phyloP scores from a whole-genome alignment of 2,888 invertebrate species.

The Gnatocerus cornutus region DNA sequence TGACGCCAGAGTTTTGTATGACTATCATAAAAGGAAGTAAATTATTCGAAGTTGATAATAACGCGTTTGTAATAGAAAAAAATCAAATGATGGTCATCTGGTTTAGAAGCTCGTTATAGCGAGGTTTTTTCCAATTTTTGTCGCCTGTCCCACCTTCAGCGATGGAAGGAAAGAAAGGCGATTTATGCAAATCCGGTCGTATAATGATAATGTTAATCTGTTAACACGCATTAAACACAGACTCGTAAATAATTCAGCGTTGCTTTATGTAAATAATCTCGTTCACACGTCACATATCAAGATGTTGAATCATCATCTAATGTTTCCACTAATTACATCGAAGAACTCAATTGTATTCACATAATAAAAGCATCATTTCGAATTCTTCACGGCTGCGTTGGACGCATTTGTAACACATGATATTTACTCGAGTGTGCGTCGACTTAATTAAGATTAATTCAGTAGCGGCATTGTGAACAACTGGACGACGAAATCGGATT shows the following conservation, averaged over 20 bases:
- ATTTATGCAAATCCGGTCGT: constrained; percentile 22
- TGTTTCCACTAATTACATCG: constrained; percentile 45
- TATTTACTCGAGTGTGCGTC: constrained; percentile 41
- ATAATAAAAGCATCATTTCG: constrained; percentile 43
- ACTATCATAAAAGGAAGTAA: no score
- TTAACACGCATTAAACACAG: constrained; percentile 46
- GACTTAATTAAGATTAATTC: constrained; percentile 35
- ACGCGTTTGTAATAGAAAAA: no score
- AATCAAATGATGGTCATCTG: no score
- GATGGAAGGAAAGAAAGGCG: constrained; percentile 20
- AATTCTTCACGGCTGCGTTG: constrained; percentile 43
- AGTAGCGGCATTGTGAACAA: not conserved
- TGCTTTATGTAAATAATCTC: constrained; percentile 59
- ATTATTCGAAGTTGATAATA: no score
- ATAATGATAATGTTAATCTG: constrained; percentile 43
- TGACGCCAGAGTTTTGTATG: no score
- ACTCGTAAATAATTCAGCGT: constrained; percentile 60
- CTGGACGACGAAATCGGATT: constrained; percentile 32
- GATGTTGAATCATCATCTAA: constrained; percentile 50
- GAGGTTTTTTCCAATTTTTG: no score
- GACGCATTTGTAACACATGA: constrained; percentile 36
- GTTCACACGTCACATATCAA: constrained; percentile 60
- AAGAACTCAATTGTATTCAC: constrained; percentile 31
- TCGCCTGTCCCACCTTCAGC: constrained; percentile 1
- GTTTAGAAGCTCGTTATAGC: no score